A percentile compares a stretch with the other conserved stretches of the same genome.
Conservation (phyloP, 2,888 invertebrate genomes). For the Orthosia cruda region DNA sequence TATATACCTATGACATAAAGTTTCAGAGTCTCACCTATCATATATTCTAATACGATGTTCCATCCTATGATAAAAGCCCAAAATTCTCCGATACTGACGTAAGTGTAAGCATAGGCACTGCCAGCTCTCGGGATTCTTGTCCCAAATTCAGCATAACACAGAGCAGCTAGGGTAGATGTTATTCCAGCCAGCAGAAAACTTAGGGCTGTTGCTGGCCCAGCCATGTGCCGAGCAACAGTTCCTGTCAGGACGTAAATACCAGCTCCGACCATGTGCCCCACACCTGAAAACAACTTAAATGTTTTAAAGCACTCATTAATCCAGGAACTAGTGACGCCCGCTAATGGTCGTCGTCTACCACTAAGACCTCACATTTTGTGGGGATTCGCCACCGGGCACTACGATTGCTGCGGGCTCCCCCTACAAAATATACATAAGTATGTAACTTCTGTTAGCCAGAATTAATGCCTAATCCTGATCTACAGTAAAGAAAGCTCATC, state of each 20-base stretch:
- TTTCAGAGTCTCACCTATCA: conserved; percentile 93
- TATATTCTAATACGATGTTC: conserved; percentile 98
- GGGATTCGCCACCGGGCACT: conserved; percentile 50
- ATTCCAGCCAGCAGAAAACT: conserved; percentile 94
- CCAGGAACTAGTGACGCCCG: conserved; percentile 7
- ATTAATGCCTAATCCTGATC: not conserved
- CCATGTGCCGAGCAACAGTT: conserved; percentile 95
- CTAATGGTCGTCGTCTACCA: conserved; percentile 42
- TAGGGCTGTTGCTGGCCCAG: conserved; percentile 96
- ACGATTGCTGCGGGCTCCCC: conserved; percentile 45
- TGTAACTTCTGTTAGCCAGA: conserved; percentile 1
- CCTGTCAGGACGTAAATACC: conserved; percentile 98
- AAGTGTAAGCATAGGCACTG: conserved; percentile 98
- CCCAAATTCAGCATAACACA: conserved; percentile 98
- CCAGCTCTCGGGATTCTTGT: conserved; percentile 97
- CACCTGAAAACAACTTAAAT: conserved; percentile 90
- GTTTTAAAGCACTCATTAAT: conserved; percentile 12
- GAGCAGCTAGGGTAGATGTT: conserved; percentile 95
- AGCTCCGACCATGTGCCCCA: conserved; percentile 99
- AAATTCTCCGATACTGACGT: conserved; percentile 98
- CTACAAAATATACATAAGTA: conserved; percentile 38
- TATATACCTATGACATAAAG: not conserved
- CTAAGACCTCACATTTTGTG: conserved; percentile 59
- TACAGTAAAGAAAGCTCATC: not conserved
- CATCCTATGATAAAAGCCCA: conserved; percentile 99